phyloP scores from a whole-genome alignment of 2,888 invertebrate species.

The Sepioteuthis lessoniana region DNA sequence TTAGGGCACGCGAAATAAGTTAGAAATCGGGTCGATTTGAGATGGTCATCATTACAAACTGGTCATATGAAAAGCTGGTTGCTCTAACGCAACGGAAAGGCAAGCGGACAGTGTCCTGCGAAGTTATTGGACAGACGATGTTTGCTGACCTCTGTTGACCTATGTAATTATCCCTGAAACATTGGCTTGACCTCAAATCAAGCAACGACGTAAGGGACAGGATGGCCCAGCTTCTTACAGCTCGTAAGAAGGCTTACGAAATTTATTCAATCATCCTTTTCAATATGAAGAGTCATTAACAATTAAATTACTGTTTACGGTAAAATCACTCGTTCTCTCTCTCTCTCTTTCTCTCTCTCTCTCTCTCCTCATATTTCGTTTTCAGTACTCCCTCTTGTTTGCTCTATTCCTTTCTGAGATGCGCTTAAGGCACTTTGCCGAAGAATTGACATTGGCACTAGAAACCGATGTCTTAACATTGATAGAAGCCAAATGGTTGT shows the following conservation, averaged over 20 bases:
- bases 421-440: background rate
- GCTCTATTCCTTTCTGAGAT: background rate
- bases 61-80: background rate
- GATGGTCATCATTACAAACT: background rate
- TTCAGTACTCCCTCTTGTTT: background rate
- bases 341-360: background rate
- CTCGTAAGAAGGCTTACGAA: background rate
- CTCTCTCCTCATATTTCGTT: background rate
- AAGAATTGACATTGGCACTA: background rate
- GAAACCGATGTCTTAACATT: background rate
- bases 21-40: background rate
- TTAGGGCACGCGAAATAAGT: background rate
- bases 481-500: background rate
- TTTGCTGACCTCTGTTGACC: slow-evolving; percentile 10
- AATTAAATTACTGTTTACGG: background rate
- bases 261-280: slow-evolving; percentile 20
- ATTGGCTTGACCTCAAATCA: slow-evolving; percentile 23
- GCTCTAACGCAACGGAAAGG: background rate
- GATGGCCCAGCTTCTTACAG: background rate
- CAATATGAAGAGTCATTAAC: background rate
- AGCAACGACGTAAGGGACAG: background rate
- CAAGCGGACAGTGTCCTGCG: background rate
- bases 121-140: slow-evolving; percentile 11
- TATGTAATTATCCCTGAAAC: slow-evolving; percentile 1
- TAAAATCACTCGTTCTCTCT: background rate